These are phyloP conservation scores for Parazoanthus swiftii DNA, from an alignment of 92 coral and sea anemone species.

Conservation along the genomic window DNA sequence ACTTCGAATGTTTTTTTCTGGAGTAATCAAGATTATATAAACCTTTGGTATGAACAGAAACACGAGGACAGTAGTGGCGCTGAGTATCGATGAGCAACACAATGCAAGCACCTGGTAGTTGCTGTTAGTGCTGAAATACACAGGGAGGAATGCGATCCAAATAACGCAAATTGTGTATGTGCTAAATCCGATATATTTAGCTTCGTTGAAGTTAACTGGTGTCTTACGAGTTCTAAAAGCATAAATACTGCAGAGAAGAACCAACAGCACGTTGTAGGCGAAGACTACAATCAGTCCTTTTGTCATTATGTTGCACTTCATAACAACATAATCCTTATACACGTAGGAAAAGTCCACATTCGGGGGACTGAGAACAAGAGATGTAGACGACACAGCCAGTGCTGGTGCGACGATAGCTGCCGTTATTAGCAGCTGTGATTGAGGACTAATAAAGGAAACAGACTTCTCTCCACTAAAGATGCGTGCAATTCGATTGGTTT, in stretches of 20 bases:
- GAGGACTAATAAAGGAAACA: constrained; percentile 73
- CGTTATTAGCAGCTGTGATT: constrained; percentile 72
- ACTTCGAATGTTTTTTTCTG: constrained; percentile 67
- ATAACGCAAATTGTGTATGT: constrained; percentile 77
- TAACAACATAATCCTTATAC: constrained; percentile 32
- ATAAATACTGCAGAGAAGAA: constrained; percentile 68
- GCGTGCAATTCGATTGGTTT: constrained; percentile 78
- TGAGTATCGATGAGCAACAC: constrained; percentile 64
- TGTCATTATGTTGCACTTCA: constrained; percentile 54
- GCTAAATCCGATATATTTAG: constrained; percentile 78
- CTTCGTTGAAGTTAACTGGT: constrained; percentile 82
- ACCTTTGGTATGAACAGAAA: constrained; percentile 76
- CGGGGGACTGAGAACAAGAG: constrained; percentile 55
- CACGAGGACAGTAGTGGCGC: constrained; percentile 70
- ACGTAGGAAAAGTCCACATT: constrained; percentile 39
- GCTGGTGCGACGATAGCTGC: constrained; percentile 60
- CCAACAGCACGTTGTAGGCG: constrained; percentile 66
- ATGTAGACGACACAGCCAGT: constrained; percentile 55
- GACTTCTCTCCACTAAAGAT: constrained; percentile 72
- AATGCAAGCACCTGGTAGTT: constrained; percentile 62
- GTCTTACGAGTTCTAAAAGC: constrained; percentile 84
- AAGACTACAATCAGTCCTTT: constrained; percentile 43
- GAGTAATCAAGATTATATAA: constrained; percentile 68
- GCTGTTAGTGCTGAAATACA: constrained; percentile 68
- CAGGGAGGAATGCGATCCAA: constrained; percentile 80